Base-by-base conservation (phyloP, 1,140 invertebrate species). In the Hypothenemus hampei region DNA sequence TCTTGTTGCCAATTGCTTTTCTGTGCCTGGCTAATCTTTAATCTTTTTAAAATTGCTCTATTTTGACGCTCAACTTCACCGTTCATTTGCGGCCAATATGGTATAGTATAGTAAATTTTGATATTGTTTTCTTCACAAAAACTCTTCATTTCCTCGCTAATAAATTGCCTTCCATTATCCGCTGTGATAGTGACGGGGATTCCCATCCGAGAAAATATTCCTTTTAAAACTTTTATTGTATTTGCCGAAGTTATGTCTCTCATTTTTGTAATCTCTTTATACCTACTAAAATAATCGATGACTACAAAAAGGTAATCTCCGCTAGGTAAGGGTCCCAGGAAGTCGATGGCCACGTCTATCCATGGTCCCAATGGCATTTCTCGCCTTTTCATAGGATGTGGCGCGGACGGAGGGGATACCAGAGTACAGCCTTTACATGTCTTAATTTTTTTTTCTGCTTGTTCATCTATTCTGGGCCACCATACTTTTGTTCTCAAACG, bases 381-480 rank as follows among this genome's bases (percentile, higher is more conserved):
- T 37, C 64, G 50, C 29, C 58, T 53, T 11, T 64, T 61, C 53
- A 73, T 65, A n/a, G 56, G 65, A 23, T 62, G 40, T 1, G 54
- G 52, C 6, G 45, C 43, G 58, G 53, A 60, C 36, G 59, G 51
- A 20, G 36, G n/a, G 4, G 62, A 49, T 20, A 68, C 66, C 22
- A 68, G 16, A 54, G 40, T 69, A 20, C 78, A 80, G 13, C 66
- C 64, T 13, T 63, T 61, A 58, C 78, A 81, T 2, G 31, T 18
- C 59, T 72, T 73, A 4, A 73, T 65, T 18, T 63, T 58, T 13
- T 58, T 64, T 69, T 77, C 74, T 0, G 67, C 69, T 10, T 77
- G 72, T 46, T 65, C 65, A 55, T 81, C 73, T 0, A 80, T 72
- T 22, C 60, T 62, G 8, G 69, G 70, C 76, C 75, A 81, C 73